These are phyloP conservation scores for Aspidiotus rigidus DNA, from an alignment of 2,888 invertebrate genomes.

Conservation along the genomic window DNA sequence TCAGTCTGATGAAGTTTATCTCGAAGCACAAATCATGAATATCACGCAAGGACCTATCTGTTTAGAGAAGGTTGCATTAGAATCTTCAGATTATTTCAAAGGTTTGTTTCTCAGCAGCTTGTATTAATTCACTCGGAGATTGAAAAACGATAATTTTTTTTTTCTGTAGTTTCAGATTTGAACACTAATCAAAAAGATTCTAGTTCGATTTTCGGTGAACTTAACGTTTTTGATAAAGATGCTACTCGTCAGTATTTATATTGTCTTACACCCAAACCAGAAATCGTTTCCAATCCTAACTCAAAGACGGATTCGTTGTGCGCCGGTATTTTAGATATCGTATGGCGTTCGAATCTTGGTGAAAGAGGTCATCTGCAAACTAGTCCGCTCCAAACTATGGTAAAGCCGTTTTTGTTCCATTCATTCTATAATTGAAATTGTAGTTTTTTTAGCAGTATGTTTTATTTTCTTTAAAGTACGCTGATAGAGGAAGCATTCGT, in stretches of 20 bases:
- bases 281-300: slow-evolving; percentile 64
- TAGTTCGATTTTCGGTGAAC: slow-evolving; percentile 63
- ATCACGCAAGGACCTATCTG: slow-evolving; percentile 87
- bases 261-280: slow-evolving; percentile 72
- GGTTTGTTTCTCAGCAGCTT: slow-evolving; percentile 44
- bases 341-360: slow-evolving; percentile 94
- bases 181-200: slow-evolving; percentile 4
- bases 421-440: no score
- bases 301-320: slow-evolving; percentile 71
- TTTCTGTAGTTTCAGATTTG: slow-evolving; percentile 23
- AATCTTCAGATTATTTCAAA: slow-evolving; percentile 81
- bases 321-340: slow-evolving; percentile 94
- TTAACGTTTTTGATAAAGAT: slow-evolving; percentile 74
- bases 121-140: neutral
- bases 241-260: slow-evolving; percentile 92
- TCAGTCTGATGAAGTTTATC: slow-evolving; percentile 58
- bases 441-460: neutral
- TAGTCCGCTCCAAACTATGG: slow-evolving; percentile 83
- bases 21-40: slow-evolving; percentile 79
- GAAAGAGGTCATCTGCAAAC: slow-evolving; percentile 95
- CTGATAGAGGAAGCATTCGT: slow-evolving; percentile 84
- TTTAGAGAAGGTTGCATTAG: slow-evolving; percentile 85
- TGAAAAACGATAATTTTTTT: neutral
- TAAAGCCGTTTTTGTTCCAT: slow-evolving; percentile 42
- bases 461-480: slow-evolving; percentile 52